Base-by-base conservation (phyloP, 2,888 invertebrate genomes). In the Liodrosophila aerea region DNA sequence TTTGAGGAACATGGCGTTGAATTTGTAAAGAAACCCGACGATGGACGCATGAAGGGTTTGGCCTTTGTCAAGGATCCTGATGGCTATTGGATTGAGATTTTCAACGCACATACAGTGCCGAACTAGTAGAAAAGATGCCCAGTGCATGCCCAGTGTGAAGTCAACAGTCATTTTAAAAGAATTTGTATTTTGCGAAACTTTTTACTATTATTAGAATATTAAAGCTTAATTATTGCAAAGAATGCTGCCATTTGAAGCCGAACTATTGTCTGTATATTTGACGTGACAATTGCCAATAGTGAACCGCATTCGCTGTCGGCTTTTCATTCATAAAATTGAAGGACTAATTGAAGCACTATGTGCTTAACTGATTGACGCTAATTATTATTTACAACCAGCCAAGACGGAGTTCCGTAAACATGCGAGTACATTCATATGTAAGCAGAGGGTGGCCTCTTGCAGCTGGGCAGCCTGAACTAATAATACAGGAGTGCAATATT, bases 41-140 rank as follows among this genome's bases (percentile, higher is more conserved):
- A 97, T 80, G 97, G 97, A 0, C 96, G 95, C 88, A 97, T 98
- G 97, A 97, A 95, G 89, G 97, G 97, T 0, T 91, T 98, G 41
- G 98, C 98, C 1, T 98, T 98, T 88, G 96, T 98, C 59, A 95
- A 96, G 80, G 98, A 98, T 89, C 98, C 98, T 0, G 98, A 98
- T 88, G 98, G 97, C 27, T 98, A 98, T 88, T 97, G 97, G 97
- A 97, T 98, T 84, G 98, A 98, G 89, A 96, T 97, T 60, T 93
- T 97, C 83, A 94, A 92, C 70, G 89, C 92, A 51, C 73, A 88
- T 68, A 75, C 78, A 39, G 85, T 89, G 59, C 75, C 53, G 1
- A 65, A 40, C 45, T 69, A 57, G 1, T 36, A 9, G 7, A 51
- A 62, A 37, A 54, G 39, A 22, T 30, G 22, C 33, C 9, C 9